Percentiles rank a stretch among this genome's conserved stretches.
phyloP scores from a whole-genome alignment of 2,113 vertebrate genomes.

The Rhinogobius similis region DNA sequence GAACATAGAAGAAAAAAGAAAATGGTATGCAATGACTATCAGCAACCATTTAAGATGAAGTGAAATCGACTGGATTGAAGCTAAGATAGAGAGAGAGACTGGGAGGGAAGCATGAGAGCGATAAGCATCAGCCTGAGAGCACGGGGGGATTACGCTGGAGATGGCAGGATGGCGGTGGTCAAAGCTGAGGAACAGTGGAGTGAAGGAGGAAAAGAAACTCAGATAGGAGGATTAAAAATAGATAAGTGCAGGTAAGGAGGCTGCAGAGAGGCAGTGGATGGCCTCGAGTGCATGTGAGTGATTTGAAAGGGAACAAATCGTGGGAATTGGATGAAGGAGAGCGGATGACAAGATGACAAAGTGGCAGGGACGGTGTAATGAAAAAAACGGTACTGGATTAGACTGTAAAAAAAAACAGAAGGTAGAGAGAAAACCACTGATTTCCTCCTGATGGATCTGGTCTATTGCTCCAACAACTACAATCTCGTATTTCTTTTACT shows the following conservation, averaged over 20 bases:
- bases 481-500: slow-evolving; percentile 17
- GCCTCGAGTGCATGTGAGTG: not conserved
- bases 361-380: slow-evolving; percentile 21
- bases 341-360: slow-evolving; percentile 40
- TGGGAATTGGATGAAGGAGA: slow-evolving; percentile 13
- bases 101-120: not conserved
- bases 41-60: not conserved
- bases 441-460: slow-evolving; percentile 56
- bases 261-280: not conserved
- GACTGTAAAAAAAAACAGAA: slow-evolving; percentile 11
- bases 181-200: slow-evolving; percentile 12
- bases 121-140: slow-evolving; percentile 4
- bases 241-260: slow-evolving; percentile 11
- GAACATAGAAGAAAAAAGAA: no score
- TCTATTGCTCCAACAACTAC: slow-evolving; percentile 33
- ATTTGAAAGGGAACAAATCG: slow-evolving; percentile 15
- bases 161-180: slow-evolving; percentile 2
- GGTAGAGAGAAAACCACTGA: slow-evolving; percentile 23
- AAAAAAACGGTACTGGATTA: slow-evolving; percentile 25
- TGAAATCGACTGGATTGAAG: not conserved
- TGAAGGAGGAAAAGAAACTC: not conserved
- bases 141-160: slow-evolving; percentile 27
- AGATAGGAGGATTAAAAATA: slow-evolving; percentile 28
- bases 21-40: not conserved
- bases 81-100: not conserved